Percentiles rank a stretch among this genome's conserved stretches.
Evolutionary conservation across 1,140 invertebrate species (phyloP).

Genomic region (Brachionus paranguensis): DNA sequence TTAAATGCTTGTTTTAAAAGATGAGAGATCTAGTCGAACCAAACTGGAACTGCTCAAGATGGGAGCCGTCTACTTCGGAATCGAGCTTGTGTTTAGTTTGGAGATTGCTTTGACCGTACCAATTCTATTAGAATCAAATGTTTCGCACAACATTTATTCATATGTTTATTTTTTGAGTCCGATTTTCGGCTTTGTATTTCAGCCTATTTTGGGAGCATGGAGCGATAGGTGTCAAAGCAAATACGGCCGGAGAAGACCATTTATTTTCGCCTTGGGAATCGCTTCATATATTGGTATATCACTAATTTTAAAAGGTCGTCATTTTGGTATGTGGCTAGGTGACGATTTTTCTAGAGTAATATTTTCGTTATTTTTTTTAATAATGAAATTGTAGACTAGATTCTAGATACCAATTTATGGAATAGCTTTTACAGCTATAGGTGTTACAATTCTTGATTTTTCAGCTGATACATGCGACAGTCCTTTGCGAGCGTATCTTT

Average conservation of each 20-base stretch:
- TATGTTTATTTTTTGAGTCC: conserved; percentile 47
- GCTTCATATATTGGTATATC: conserved; percentile 13
- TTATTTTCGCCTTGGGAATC: conserved; percentile 50
- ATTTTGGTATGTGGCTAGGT: conserved; percentile 7
- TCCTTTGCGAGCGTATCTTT: conserved; percentile 29
- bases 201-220: conserved; percentile 55
- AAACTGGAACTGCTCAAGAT: not conserved
- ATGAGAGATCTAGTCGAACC: not conserved
- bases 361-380: not conserved
- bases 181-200: conserved; percentile 55
- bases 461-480: conserved; percentile 25
- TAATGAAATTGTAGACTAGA: not conserved
- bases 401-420: conserved; percentile 5
- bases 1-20: conserved; percentile 1
- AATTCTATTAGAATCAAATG: conserved; percentile 6
- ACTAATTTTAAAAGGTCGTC: not conserved
- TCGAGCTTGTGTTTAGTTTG: conserved; percentile 23
- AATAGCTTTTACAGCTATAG: conserved; percentile 11
- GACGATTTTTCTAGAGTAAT: not conserved
- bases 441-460: conserved; percentile 17
- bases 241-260: conserved; percentile 55
- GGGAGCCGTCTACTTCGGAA: conserved; percentile 24
- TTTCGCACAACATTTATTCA: conserved; percentile 21
- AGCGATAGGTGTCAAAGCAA: conserved; percentile 52
- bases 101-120: conserved; percentile 38